A percentile compares a stretch with the other conserved stretches of the same genome.
Conservation (phyloP, 2,113 vertebrate genomes). For the Steatornis caripensis region DNA sequence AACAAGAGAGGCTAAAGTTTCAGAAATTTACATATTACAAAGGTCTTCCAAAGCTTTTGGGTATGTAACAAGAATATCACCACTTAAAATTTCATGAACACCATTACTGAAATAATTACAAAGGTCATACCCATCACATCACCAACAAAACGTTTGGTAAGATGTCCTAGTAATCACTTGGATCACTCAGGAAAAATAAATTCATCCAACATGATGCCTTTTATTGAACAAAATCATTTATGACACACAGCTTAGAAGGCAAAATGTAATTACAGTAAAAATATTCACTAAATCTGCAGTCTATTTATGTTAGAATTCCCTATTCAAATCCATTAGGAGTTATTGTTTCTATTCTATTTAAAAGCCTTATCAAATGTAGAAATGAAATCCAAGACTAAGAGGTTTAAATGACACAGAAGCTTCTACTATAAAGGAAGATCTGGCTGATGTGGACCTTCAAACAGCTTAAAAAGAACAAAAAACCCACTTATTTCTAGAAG, state of each 20-base stretch:
- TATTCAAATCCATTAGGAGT: not conserved
- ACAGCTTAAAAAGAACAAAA: not conserved
- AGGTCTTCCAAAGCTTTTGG: not conserved
- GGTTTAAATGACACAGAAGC: not conserved
- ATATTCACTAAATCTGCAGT: not conserved
- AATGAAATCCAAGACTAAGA: not conserved
- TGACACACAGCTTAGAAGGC: not conserved
- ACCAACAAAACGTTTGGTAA: not conserved
- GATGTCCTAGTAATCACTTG: not conserved
- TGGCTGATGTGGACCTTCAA: not conserved
- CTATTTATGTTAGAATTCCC: not conserved
- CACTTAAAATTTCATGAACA: not conserved
- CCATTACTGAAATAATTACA: not conserved
- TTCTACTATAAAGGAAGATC: not conserved
- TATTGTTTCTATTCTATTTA: not conserved
- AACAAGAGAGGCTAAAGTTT: not conserved
- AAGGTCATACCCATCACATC: not conserved
- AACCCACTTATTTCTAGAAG: not conserved
- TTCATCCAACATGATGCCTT: not conserved
- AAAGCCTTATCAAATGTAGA: slow-evolving; percentile 18
- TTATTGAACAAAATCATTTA: not conserved
- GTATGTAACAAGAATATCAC: not conserved
- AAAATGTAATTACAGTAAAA: not conserved
- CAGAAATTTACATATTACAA: not conserved
- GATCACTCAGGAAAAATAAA: not conserved